Evolutionary conservation across 2,797 vertebrate genomes (phyloP), one percentile per base, ranked within the genome.

Genomic region (Phoxinus dragarum): DNA sequence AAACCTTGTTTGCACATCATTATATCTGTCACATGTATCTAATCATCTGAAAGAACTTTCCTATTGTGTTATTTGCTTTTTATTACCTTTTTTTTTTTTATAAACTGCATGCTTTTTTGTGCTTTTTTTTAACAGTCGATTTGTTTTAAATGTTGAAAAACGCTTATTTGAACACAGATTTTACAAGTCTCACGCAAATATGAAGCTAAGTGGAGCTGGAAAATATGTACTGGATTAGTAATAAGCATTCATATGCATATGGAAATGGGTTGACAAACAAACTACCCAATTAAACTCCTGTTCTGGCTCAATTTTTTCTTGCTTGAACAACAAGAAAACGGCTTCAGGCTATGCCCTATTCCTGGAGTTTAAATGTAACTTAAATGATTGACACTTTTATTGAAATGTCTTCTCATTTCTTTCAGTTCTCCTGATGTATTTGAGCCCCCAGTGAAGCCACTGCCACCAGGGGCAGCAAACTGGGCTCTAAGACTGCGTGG

Each of bases 401-500:
- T 40, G 2, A 66, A 31, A 52, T 19, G 0, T 40, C 12, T 40
- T 81, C 23, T 77, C 31, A 17, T 78, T 12, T 73, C 3, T 88
- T 75, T 72, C 75, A 92, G 91, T 76, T 75, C 72, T 69, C 27
- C 86, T 42, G 89, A 96, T 89, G 68, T 89, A 47, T 93, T 95
- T 89, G 89, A 92, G 10, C 87, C 92, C 61, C 93, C 94, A 86
- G 90, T 95, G 21, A 95, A 94, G 74, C 92, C 94, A 1, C 89
- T 96, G 86, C 93, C 93, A 11, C 90, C 93, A 88, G 95, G 94
- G 59, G 92, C 93, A 0, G 96, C 96, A 84, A 89, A 92, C 1
- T 97, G 96, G 96, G 96, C 96, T 0, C 88, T 88, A 44, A 90
- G 92, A 87, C 95, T 97, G 76, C 93, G 95, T 86, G 95, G 68